Evolutionary conservation across 2,797 vertebrate species (phyloP), one percentile per base, ranked within the genome.

Genomic region (Thunnus albacares): DNA sequence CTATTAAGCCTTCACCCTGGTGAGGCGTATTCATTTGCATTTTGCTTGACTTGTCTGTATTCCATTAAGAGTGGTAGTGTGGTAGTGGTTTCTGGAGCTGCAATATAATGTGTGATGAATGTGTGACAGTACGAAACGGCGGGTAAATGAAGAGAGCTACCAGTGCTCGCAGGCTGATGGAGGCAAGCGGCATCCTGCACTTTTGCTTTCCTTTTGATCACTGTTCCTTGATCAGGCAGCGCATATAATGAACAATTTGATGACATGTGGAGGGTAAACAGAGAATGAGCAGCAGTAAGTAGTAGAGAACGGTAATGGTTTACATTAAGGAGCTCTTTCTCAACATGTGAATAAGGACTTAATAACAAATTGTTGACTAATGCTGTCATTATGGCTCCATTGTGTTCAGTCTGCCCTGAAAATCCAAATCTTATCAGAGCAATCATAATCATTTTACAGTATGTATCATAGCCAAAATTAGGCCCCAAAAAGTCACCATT

Each of bases 1-100:
- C 89, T 90, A 91, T 92, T 93, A 93, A 93, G 87, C 88, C 90
- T 87, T 91, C 91, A 84, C 89, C 47, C 90, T 57, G 82, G 85
- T 84, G 91, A 90, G 86, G 89, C 86, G 60, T 87, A 85, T 86
- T 90, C 69, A 93, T 94, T 92, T 87, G 86, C 90, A 91, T 93
- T 90, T 89, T 84, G 71, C 84, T 87, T 59, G 79, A 83, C 88
- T 86, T 68, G 80, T 79, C 82, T 83, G 62, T 84, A 24, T 81
- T 84, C 78, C 85, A 88, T 91, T 91, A 86, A 81, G 86, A 88
- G 71, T 28, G 17, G 11, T 56, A 24, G 28, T 57, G 52, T 64
- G 77, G 67, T 79, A 22, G 35, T 83, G 87, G 61, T 84, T 86
- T 81, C 66, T 51, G 18, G 67, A 68, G 82, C 82, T 51, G 20